Evolutionary conservation across 2,797 vertebrate species (phyloP).

Genomic region (Ataeniobius toweri): DNA sequence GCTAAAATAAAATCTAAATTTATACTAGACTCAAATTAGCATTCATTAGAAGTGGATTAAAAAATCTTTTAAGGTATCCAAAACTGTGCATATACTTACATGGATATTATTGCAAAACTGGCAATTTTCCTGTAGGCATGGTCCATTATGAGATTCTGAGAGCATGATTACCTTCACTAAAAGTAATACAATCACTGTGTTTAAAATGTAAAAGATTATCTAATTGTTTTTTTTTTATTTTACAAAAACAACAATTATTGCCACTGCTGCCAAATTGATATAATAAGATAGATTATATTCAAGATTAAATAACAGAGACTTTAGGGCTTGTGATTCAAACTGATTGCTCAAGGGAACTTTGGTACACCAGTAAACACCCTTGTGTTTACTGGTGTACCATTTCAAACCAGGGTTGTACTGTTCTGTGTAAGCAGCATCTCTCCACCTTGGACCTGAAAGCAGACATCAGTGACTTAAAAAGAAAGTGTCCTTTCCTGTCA

Average conservation of each 20-base stretch:
- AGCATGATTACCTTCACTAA: not conserved
- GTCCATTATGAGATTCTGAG: not conserved
- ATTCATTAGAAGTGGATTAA: no score
- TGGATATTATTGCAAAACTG: not conserved
- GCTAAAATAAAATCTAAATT: no score
- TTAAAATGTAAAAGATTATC: not conserved
- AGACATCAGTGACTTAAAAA: constrained; percentile 27
- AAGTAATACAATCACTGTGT: not conserved
- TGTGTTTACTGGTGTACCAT: not conserved
- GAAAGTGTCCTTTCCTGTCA: constrained; percentile 49
- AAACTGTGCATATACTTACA: not conserved
- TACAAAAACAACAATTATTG: not conserved
- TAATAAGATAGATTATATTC: no score
- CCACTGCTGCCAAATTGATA: no score
- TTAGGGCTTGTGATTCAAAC: not conserved
- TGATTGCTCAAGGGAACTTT: no score
- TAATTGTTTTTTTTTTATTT: not conserved
- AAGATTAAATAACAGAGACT: not conserved
- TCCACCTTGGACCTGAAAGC: constrained; percentile 17
- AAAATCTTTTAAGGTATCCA: no score
- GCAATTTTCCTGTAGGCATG: not conserved
- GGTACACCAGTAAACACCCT: no score
- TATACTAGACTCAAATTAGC: no score
- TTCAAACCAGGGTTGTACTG: constrained; percentile 2
- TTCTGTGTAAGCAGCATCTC: constrained; percentile 6